Conservation (phyloP, 2,797 vertebrate genomes). For the Prionace glauca region DNA sequence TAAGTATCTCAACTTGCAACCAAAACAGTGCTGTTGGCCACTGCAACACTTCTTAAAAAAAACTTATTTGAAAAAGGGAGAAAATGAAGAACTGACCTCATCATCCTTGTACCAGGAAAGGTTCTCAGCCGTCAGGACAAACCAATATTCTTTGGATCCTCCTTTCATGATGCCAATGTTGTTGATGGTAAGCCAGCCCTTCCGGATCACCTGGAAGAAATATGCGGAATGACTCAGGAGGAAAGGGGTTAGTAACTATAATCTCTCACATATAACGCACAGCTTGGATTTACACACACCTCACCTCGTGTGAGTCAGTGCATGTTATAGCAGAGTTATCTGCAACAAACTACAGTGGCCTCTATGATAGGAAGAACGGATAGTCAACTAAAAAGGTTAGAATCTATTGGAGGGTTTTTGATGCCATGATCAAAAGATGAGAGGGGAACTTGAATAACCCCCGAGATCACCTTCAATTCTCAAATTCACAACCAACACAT, state of each 20-base stretch:
- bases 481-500: no score
- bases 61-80: neutral
- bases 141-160: conserved; percentile 96
- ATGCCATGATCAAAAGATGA: neutral
- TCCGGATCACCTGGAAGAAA: conserved; percentile 81
- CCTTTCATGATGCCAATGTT: conserved; percentile 98
- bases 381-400: neutral
- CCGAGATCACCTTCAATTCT: neutral
- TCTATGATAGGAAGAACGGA: neutral
- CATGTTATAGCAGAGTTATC: neutral
- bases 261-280: conserved; percentile 35
- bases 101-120: conserved; percentile 98
- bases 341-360: neutral
- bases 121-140: conserved; percentile 89
- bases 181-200: conserved; percentile 97
- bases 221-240: conserved; percentile 38
- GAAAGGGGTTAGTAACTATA: neutral
- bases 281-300: conserved; percentile 41
- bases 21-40: no score
- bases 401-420: neutral
- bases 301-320: conserved; percentile 55
- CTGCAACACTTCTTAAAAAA: no score
- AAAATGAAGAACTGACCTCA: conserved; percentile 65
- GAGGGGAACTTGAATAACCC: neutral
- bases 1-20: neutral